phyloP scores from a whole-genome alignment of 2,113 vertebrate genomes.

The Natator depressus region DNA sequence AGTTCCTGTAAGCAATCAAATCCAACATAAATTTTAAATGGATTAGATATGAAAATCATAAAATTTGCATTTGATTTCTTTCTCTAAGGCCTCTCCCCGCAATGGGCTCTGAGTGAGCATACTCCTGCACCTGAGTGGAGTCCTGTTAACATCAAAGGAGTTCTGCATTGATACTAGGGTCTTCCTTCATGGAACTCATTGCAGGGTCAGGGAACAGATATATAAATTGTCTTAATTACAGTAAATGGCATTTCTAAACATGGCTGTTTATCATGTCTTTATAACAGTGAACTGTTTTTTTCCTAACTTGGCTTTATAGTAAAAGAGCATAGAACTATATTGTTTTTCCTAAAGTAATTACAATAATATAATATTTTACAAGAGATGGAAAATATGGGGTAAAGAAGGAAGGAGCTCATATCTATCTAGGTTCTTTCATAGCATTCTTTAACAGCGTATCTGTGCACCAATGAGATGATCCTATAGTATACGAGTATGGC shows the following conservation, averaged over 20 bases:
- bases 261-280: rapidly evolving
- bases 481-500: not conserved
- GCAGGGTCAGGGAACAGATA: not conserved
- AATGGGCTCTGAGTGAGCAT: not conserved
- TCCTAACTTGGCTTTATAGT: not conserved
- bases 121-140: not conserved
- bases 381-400: rapidly evolving
- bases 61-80: not conserved
- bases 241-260: not conserved
- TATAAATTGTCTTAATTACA: not conserved
- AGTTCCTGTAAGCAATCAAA: constrained; percentile 73
- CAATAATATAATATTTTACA: not conserved
- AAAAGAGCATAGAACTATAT: not conserved
- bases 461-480: not conserved
- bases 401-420: not conserved
- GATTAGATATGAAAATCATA: not conserved
- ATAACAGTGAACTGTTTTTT: rapidly evolving
- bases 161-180: not conserved
- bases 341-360: not conserved
- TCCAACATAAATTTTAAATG: not conserved
- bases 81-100: not conserved
- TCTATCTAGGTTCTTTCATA: not conserved
- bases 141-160: not conserved
- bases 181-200: not conserved
- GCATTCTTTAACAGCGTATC: not conserved